Evolutionary conservation across 1,140 invertebrate genomes (phyloP).

Genomic region (Forficula auricularia): DNA sequence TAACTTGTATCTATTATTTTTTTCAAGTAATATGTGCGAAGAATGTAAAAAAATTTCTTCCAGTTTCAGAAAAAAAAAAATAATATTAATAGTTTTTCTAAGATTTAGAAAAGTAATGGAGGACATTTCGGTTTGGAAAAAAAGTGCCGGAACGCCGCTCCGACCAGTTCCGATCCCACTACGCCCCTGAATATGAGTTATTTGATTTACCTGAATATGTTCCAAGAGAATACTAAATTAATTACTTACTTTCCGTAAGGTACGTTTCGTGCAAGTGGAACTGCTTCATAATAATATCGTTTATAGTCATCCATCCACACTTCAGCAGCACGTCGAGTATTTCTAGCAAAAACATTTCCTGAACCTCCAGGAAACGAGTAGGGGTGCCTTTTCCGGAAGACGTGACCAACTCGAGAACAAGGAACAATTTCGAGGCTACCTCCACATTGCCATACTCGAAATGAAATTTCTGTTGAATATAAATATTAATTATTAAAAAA

Average conservation of each 20-base stretch:
- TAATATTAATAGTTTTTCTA: no score
- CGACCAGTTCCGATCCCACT: no score
- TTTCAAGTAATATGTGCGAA: no score
- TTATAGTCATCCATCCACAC: conserved; percentile 96
- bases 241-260: conserved; percentile 72
- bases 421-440: conserved; percentile 87
- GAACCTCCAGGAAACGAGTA: conserved; percentile 89
- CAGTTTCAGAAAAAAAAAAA: no score
- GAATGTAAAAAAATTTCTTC: no score
- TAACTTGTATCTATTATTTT: no score
- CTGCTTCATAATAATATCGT: conserved; percentile 73
- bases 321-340: conserved; percentile 75
- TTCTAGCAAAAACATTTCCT: conserved; percentile 74
- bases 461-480: conserved; percentile 42
- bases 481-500: conserved; percentile 2
- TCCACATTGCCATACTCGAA: conserved; percentile 90
- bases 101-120: no score
- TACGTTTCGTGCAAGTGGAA: conserved; percentile 69
- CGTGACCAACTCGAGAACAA: conserved; percentile 80
- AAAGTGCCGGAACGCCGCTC: no score
- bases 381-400: conserved; percentile 83
- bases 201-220: no score
- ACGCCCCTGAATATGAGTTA: no score
- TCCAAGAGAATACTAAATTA: no score
- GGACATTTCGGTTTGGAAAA: no score